Base-by-base conservation (phyloP, 37 sponge, comb jelly and placozoan species). In the Geodia barretti region DNA sequence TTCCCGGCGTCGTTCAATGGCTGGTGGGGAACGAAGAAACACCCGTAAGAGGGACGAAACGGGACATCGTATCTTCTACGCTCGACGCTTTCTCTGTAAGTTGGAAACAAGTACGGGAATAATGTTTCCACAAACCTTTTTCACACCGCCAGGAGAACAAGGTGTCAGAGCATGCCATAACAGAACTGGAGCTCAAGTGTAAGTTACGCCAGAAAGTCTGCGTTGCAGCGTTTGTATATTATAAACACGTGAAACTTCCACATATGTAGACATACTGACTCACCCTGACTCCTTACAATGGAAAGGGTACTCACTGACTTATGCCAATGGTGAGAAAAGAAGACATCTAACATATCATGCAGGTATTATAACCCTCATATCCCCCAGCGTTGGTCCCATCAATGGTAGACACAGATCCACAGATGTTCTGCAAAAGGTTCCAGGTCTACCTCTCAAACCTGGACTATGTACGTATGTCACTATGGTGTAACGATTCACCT, bases 181-280 rank as follows among this genome's bases (percentile, higher is more conserved):
- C 62, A 39, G 33, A 77, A 26, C 5, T 77, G 40, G 78, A 77
- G 29, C 78, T 77, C 3, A 1, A 77, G 42, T 64, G 78, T 77
- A 39, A 77, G 78, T 31, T 5, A 64, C n/a, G n/a, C n/a, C n/a
- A n/a, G n/a, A n/a, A n/a, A n/a, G n/a, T n/a, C n/a, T n/a, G n/a
- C n/a, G n/a, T n/a, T n/a, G n/a, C n/a, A n/a, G n/a, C n/a, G n/a
- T n/a, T n/a, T n/a, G n/a, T n/a, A n/a, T n/a, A n/a, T n/a, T n/a
- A n/a, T n/a, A n/a, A n/a, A n/a, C n/a, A n/a, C n/a, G n/a, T n/a
- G 54, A 47, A 17, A 21, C 33, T 24, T 34, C 19, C 20, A 8
- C 38, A 9, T 70, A 9, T 65, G 14, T 64, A 77, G 78, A 77
- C 32, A 4, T 64, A 1, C 8, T 38, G 26, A 64, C 38, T 20